These are phyloP conservation scores for Callithrix jacchus DNA, from an alignment of 2,113 vertebrate species.

Conservation along the genomic window DNA sequence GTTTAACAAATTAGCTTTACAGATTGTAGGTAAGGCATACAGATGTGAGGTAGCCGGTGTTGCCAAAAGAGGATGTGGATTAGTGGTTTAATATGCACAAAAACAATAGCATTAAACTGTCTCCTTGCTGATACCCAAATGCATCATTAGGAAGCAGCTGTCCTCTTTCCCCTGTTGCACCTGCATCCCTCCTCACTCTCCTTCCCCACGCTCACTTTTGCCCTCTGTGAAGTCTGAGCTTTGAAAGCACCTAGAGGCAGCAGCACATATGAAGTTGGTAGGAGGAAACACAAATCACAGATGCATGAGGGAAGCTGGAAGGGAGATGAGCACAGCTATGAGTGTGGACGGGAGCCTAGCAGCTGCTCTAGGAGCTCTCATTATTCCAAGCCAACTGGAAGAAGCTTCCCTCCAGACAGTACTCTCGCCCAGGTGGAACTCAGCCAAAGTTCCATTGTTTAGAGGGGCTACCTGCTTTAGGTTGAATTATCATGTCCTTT, in stretches of 20 bases:
- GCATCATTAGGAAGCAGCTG: conserved; percentile 50
- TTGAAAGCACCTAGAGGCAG: conserved; percentile 11
- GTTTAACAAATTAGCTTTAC: conserved; percentile 84
- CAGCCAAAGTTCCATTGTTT: background rate
- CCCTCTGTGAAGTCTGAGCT: conserved; percentile 31
- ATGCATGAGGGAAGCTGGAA: background rate
- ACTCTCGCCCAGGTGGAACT: background rate
- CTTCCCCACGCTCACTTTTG: background rate
- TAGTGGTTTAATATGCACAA: conserved; percentile 54
- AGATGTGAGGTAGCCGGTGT: conserved; percentile 72
- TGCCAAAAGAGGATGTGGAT: conserved; percentile 60
- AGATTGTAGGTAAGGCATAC: conserved; percentile 83
- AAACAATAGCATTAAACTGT: conserved; percentile 39
- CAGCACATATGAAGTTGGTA: background rate
- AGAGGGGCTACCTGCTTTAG: background rate
- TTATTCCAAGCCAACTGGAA: background rate
- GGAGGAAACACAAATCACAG: background rate
- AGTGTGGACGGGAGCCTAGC: background rate
- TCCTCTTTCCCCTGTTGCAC: background rate
- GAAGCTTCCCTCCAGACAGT: background rate
- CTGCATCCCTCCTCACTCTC: background rate
- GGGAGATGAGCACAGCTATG: background rate
- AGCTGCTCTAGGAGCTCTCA: background rate
- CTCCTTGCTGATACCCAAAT: conserved; percentile 47
- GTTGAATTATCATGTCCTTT: background rate